Base-by-base conservation (phyloP, 2,888 invertebrate species). In the Parapristionchus giblindavisi region DNA sequence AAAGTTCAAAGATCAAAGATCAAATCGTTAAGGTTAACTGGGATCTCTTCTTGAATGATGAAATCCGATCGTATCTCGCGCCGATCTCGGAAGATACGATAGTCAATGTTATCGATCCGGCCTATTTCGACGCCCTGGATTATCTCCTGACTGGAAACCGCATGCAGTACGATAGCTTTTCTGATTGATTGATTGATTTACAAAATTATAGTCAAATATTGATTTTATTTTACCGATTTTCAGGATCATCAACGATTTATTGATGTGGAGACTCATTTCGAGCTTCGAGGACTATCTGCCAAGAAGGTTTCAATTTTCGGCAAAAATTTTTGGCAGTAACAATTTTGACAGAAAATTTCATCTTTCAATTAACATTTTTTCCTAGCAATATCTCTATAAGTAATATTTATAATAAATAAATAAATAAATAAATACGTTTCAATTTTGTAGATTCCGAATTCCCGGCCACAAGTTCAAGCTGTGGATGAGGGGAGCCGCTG, bases 191-290 rank as follows among this genome's bases (percentile, higher is more conserved):
- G 14, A 48, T 14, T 21, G 14, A 40, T 17, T 24, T 40, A n/a
- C 34, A 43, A n/a, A 32, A 43, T 14, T 14, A 43, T 8, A 43
- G 48, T 43, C 17, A 43, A 17, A 43, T 43, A 14, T 43, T 43
- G 48, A 17, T 14, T 43, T 43, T 17, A 17, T 32, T 61, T 43
- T 52, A 21, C n/a, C 52, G 14, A 43, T 34, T 70, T 80, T 40
- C 51, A 80, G 83, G 36, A 79, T 82, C 2, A 78, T 85, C 58
- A 80, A 81, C 76, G 83, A 85, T 77, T 85, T 81, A 60, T 36
- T 85, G 54, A 85, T 85, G 85, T 84, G 85, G 84, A 68, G 78
- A 29, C 58, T 84, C n/a, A 77, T 85, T 8, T 77, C 80, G 2
- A 75, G 79, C 21, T 78, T 83, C 27, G 81, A 82, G 65, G 54